Conservation (phyloP, 2,888 invertebrate genomes). For the Mycalesis mineus region DNA sequence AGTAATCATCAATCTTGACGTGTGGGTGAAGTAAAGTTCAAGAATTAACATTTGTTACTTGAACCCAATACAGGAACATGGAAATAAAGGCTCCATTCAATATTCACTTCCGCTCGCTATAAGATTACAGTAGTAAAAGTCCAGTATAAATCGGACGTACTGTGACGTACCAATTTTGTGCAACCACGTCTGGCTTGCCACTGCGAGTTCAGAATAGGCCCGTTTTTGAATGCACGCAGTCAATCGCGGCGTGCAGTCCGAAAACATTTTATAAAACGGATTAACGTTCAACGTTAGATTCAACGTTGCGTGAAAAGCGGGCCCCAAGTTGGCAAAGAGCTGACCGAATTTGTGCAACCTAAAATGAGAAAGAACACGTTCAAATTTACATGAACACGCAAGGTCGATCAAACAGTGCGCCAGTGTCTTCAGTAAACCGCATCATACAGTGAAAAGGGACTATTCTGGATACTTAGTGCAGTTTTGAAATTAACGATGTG, state of each 20-base stretch:
- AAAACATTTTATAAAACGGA: conserved; percentile 57
- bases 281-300: conserved; percentile 54
- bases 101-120: neutral
- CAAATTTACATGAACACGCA: conserved; percentile 57
- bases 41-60: neutral
- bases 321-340: conserved; percentile 65
- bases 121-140: conserved; percentile 20
- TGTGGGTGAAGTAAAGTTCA: neutral
- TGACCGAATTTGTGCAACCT: conserved; percentile 66
- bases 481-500: conserved; percentile 49
- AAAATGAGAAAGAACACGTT: conserved; percentile 69
- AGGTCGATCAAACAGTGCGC: conserved; percentile 53
- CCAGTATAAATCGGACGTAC: conserved; percentile 17
- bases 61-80: neutral
- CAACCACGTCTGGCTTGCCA: conserved; percentile 19
- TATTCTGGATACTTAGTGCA: conserved; percentile 24
- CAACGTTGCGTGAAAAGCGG: conserved; percentile 69
- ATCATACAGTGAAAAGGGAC: conserved; percentile 31
- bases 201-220: conserved; percentile 31
- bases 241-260: conserved; percentile 32
- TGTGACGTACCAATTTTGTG: conserved; percentile 24
- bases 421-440: conserved; percentile 40
- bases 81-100: neutral
- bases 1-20: no score
- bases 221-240: conserved; percentile 35